These are phyloP conservation scores for Minunthozetes semirufus DNA, from an alignment of 2,888 invertebrate species.

Conservation along the genomic window DNA sequence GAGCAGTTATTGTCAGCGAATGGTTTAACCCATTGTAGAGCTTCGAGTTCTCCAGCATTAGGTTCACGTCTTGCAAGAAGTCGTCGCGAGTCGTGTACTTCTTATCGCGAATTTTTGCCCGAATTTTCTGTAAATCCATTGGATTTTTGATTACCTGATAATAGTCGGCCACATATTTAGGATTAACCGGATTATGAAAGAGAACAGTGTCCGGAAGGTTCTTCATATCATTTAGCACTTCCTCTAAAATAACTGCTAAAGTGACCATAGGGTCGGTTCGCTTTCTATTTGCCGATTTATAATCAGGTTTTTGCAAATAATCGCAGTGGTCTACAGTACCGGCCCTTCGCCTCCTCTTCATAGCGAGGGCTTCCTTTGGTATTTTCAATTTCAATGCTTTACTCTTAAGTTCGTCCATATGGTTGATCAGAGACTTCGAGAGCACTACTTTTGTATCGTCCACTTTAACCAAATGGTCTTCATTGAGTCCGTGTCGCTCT, in stretches of 20 bases:
- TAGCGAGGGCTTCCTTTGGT: slow-evolving; percentile 62
- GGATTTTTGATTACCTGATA: slow-evolving; percentile 82
- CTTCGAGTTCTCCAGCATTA: slow-evolving; percentile 89
- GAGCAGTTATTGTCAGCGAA: slow-evolving; percentile 74
- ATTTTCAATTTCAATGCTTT: slow-evolving; percentile 68
- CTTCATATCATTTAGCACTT: slow-evolving; percentile 83
- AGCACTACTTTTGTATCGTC: slow-evolving; percentile 90
- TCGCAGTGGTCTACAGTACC: slow-evolving; percentile 72
- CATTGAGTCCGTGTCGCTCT: slow-evolving; percentile 64
- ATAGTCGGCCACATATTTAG: slow-evolving; percentile 91
- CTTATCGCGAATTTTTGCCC: slow-evolving; percentile 77
- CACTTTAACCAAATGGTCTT: slow-evolving; percentile 80
- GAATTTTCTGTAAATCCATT: slow-evolving; percentile 93
- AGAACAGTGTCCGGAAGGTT: slow-evolving; percentile 74
- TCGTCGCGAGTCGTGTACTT: slow-evolving; percentile 92
- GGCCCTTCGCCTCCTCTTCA: slow-evolving; percentile 58
- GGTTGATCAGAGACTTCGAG: slow-evolving; percentile 78
- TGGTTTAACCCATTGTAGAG: slow-evolving; percentile 85
- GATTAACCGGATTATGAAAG: slow-evolving; percentile 88
- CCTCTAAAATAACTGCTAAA: slow-evolving; percentile 79
- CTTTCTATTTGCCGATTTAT: slow-evolving; percentile 75
- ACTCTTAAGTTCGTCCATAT: slow-evolving; percentile 76
- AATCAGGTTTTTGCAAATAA: slow-evolving; percentile 69
- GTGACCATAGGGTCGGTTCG: slow-evolving; percentile 89
- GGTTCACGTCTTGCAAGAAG: slow-evolving; percentile 88